These are phyloP conservation scores for Colletes gigas DNA, from an alignment of 1,140 invertebrate species.

Conservation along the genomic window DNA sequence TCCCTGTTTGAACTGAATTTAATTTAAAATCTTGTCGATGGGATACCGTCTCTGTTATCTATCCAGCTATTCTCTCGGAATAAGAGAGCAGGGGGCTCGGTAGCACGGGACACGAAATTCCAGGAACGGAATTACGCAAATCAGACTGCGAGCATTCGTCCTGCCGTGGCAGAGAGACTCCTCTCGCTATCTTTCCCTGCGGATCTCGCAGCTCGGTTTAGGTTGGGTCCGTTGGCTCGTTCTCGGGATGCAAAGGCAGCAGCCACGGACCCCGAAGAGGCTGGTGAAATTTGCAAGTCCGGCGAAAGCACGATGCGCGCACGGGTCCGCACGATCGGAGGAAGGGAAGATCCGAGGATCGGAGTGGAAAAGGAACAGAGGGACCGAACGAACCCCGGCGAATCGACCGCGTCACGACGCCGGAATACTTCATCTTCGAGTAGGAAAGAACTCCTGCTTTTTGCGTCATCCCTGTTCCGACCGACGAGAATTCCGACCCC, in stretches of 20 bases:
- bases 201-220: slow-evolving; percentile 60
- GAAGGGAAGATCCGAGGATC: slow-evolving; percentile 28
- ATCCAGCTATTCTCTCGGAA: neutral
- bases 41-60: too few species aligned
- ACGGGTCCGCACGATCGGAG: neutral
- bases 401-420: slow-evolving; percentile 3
- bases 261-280: slow-evolving; percentile 20
- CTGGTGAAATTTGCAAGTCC: slow-evolving; percentile 73
- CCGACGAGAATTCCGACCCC: neutral
- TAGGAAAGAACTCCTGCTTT: slow-evolving; percentile 16
- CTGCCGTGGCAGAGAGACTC: slow-evolving; percentile 29
- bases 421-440: slow-evolving; percentile 20
- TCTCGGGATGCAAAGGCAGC: slow-evolving; percentile 42
- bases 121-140: slow-evolving; percentile 70
- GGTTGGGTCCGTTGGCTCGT: slow-evolving; percentile 14
- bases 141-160: slow-evolving; percentile 62
- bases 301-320: slow-evolving; percentile 66
- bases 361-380: slow-evolving; percentile 19
- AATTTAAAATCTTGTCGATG: too few species aligned
- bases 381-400: slow-evolving; percentile 3
- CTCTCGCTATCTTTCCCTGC: slow-evolving; percentile 61
- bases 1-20: too few species aligned
- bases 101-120: slow-evolving; percentile 51
- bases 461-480: slow-evolving; percentile 2
- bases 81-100: neutral